Evolutionary conservation across 2,113 vertebrate genomes (phyloP), one percentile per base, ranked within the genome.

Genomic region (Boulengeromyrus knoepffleri): DNA sequence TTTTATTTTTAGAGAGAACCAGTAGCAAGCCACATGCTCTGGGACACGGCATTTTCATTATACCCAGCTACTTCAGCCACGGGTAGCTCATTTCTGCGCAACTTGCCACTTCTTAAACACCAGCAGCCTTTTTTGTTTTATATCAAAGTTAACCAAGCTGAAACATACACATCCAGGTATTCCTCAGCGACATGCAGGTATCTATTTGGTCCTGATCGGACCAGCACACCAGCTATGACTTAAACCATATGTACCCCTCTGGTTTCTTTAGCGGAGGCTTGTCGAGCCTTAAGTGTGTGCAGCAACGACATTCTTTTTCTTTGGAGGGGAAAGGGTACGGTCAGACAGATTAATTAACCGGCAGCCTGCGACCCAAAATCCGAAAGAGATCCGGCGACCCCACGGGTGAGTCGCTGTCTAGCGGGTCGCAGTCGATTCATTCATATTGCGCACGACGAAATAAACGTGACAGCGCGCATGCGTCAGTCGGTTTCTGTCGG

Each of bases 41-140:
- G 93, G 93, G 94, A 94, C 91, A 90, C 91, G 21, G 90, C 66
- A 70, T 83, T 42, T 36, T 85, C 49, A 89, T 90, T 84, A 90
- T 91, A 90, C 90, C 92, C 89, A 88, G 91, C 93, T 93, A 91
- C 92, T 19, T 27, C 74, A 50, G 91, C 52, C 56, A 66, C 77
- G 24, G 91, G 89, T 62, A 90, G 90, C 92, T 94, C 93, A 93
- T 94, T 87, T 87, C 46, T 56, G 45, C 91, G 66, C 50, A 39
- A 88, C 70, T 77, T 89, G 91, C 90, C 89, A 94, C 92, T 95
- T 93, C 96, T 95, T 95, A 93, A 93, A 94, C 96, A 96, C 96
- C 96, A 96, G 95, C 96, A 96, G 96, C 94, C 95, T 96, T 94
- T 56, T 90, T 91, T 5, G 58, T 85, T 92, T 89, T 56, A 89